Base-by-base conservation (phyloP, 2,888 invertebrate genomes). In the Myathropa florea region DNA sequence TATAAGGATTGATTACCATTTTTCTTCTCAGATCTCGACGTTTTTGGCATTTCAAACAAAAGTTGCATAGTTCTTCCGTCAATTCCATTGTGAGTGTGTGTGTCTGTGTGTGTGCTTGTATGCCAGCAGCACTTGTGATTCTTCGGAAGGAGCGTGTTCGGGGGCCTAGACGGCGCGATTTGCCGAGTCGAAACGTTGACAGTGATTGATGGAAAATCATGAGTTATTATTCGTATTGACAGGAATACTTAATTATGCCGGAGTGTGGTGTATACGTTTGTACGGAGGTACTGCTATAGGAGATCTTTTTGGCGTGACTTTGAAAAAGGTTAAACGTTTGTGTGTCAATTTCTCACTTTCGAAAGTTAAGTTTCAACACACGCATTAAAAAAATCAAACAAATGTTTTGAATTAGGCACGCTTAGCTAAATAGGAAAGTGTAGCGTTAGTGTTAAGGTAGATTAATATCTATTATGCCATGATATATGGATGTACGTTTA, bases 201-300 rank as follows among this genome's bases (percentile, higher is more conserved):
- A 83, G 68, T 86, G 86, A 86, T 86, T 86, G 86, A 86, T 86
- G 73, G 70, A 65, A 83, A 67, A 72, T 83, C 83, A 86, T 83
- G 86, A 70, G 78, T 83, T 79, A 86, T 83, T 82, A 77, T 72
- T 78, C 78, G 70, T 71, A 86, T 83, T 86, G 83, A 83, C 71
- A 79, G 79, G 73, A 78, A 76, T 83, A 65, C 83, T 86, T 83
- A 75, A 78, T 79, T 83, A 81, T 75, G 57, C 57, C 21, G 23
- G 33, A 75, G 67, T 68, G 55, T 59, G 33, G 68, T 67, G 63
- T 61, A 63, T 46, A 18, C 18, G 46, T 46, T 18, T n/a, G 46
- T 18, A 18, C n/a, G 33, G 61, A 67, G 68, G 73, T 79, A 71
- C 70, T 70, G 30, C 23, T 21, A 28, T 60, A 28, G 3, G 63